These are phyloP conservation scores for Varroa destructor DNA, from an alignment of 1,140 invertebrate species.

Conservation along the genomic window DNA sequence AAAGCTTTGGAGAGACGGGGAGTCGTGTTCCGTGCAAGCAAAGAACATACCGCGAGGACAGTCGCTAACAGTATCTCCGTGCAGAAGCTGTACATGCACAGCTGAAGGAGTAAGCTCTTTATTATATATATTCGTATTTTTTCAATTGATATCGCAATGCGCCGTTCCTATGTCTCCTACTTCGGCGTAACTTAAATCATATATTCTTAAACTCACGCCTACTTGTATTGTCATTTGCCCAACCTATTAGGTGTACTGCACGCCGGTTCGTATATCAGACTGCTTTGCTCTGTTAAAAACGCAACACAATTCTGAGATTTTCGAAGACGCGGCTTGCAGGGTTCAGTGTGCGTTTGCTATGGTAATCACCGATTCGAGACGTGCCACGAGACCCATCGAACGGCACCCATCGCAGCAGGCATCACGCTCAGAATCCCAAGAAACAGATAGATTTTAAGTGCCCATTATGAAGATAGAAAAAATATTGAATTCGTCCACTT, in stretches of 20 bases:
- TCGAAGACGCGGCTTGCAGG: slow-evolving; percentile 71
- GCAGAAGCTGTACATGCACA: slow-evolving; percentile 51
- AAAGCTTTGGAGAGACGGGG: slow-evolving; percentile 42
- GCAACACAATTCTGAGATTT: slow-evolving; percentile 62
- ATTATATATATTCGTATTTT: background rate
- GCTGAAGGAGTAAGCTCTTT: slow-evolving; percentile 46
- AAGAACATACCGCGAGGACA: slow-evolving; percentile 45
- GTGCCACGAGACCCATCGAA: too few species aligned
- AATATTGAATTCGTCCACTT: too few species aligned
- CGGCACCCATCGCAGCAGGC: too few species aligned
- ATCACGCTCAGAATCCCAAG: too few species aligned
- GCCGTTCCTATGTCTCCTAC: too few species aligned
- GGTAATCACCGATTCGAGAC: background rate
- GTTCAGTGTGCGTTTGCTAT: slow-evolving; percentile 58
- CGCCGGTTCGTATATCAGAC: slow-evolving; percentile 70
- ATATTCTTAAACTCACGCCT: slow-evolving; percentile 11
- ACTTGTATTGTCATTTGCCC: slow-evolving; percentile 14
- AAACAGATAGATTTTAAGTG: too few species aligned
- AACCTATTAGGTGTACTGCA: slow-evolving; percentile 64
- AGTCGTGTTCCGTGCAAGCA: slow-evolving; percentile 41
- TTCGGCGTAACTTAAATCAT: background rate
- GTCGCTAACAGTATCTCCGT: slow-evolving; percentile 47
- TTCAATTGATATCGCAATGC: background rate
- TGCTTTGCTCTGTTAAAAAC: slow-evolving; percentile 65
- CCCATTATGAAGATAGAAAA: too few species aligned